Percentiles rank a stretch among this genome's conserved stretches.
Conservation (phyloP, 2,113 vertebrate species). For the Corythaeola cristata region DNA sequence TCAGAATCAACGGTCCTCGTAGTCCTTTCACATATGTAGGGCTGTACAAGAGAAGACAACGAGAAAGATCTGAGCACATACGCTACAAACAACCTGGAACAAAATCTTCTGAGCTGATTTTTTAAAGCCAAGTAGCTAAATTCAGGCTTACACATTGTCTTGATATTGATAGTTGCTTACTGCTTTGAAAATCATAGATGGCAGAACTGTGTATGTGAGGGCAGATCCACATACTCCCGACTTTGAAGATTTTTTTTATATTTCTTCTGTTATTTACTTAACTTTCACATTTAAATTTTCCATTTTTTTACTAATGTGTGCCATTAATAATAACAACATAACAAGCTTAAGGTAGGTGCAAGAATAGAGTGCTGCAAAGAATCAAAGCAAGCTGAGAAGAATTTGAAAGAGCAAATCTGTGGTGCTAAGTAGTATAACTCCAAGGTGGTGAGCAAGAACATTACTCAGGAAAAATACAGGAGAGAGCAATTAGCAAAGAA, state of each 20-base stretch:
- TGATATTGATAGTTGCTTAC: not conserved
- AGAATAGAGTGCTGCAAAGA: not conserved
- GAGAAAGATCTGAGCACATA: not conserved
- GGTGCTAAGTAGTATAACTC: not conserved
- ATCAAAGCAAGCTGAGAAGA: not conserved
- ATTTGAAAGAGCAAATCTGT: not conserved
- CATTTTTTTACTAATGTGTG: not conserved
- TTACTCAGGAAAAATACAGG: not conserved
- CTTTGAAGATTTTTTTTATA: not conserved
- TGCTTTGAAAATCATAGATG: not conserved
- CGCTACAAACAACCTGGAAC: not conserved
- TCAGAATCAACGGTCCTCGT: not conserved
- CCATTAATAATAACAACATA: not conserved
- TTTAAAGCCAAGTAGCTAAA: not conserved
- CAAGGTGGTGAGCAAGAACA: not conserved
- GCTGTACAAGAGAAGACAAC: not conserved
- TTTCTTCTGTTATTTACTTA: not conserved
- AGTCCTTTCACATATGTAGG: not conserved
- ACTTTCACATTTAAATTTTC: not conserved
- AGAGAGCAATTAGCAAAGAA: not conserved
- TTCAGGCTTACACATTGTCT: not conserved
- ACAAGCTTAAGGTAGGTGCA: not conserved
- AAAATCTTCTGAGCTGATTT: not conserved
- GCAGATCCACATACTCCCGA: not conserved
- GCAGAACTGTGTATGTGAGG: not conserved